These are phyloP conservation scores for Philonicus albiceps DNA, from an alignment of 2,888 invertebrate genomes.

Conservation along the genomic window DNA sequence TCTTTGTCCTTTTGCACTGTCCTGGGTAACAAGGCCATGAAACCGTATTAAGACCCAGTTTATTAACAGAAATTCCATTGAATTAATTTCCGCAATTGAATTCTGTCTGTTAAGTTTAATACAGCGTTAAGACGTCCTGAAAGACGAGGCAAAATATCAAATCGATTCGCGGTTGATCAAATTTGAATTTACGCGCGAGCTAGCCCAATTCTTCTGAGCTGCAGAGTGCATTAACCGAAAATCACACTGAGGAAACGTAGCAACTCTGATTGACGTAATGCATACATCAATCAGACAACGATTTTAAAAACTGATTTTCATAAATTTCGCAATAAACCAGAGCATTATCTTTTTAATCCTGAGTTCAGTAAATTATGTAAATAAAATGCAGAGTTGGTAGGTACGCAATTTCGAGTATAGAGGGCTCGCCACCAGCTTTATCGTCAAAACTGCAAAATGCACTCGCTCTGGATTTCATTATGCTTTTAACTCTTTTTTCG, in stretches of 20 bases:
- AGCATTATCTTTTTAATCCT: slow-evolving; percentile 1
- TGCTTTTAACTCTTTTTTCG: background rate
- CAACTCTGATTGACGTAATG: slow-evolving; percentile 11
- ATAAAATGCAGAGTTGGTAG: background rate
- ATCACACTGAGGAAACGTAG: background rate
- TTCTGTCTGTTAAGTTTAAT: background rate
- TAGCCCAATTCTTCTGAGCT: background rate
- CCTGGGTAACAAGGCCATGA: background rate
- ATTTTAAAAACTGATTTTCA: slow-evolving; percentile 28
- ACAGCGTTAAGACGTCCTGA: background rate
- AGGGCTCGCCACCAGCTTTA: background rate
- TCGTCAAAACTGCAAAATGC: slow-evolving; percentile 1
- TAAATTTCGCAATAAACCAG: slow-evolving; percentile 11
- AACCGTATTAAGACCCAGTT: background rate
- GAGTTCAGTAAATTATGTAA: background rate
- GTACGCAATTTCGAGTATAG: background rate
- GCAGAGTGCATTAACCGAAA: background rate
- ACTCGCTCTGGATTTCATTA: background rate
- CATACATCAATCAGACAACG: background rate
- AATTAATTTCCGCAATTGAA: background rate
- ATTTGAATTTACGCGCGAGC: background rate
- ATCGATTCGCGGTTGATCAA: background rate
- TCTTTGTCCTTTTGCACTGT: background rate
- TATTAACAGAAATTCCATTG: background rate
- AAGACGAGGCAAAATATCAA: background rate